Percentiles rank a stretch among this genome's conserved stretches.
Evolutionary conservation across 2,797 vertebrate species (phyloP).

Genomic region (Eulemur mongoz): DNA sequence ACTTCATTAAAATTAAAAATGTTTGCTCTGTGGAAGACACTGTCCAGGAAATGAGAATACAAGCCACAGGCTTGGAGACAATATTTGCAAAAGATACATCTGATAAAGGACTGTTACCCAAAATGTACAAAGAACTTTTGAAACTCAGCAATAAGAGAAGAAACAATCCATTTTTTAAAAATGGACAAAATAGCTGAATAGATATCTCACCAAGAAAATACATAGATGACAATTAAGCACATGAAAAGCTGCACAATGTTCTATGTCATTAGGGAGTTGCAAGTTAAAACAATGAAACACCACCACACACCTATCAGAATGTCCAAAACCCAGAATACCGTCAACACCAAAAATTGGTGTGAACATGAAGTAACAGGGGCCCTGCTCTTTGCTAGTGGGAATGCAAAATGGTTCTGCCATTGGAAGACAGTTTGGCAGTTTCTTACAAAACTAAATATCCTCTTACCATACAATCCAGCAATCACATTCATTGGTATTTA

Average conservation of each 20-base stretch:
- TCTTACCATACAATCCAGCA: background rate
- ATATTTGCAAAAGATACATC: background rate
- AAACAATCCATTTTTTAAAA: background rate
- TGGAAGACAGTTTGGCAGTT: background rate
- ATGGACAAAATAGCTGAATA: background rate
- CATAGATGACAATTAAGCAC: background rate
- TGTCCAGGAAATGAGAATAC: background rate
- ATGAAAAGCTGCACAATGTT: background rate
- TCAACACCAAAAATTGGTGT: background rate
- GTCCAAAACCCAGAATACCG: background rate
- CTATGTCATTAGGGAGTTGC: background rate
- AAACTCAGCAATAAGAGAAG: background rate
- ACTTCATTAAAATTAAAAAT: background rate
- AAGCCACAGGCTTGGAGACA: background rate
- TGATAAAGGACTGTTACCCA: background rate
- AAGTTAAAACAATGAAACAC: background rate
- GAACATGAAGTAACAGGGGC: accelerated
- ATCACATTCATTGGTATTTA: background rate
- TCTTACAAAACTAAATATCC: background rate
- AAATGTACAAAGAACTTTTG: background rate
- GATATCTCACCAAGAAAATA: background rate
- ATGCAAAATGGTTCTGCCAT: too few relatives aligned
- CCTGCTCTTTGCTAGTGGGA: background rate
- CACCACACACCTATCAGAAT: background rate
- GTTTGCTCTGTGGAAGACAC: background rate